phyloP scores from a whole-genome alignment of 2,797 vertebrate species.

The Clarias pachynema region DNA sequence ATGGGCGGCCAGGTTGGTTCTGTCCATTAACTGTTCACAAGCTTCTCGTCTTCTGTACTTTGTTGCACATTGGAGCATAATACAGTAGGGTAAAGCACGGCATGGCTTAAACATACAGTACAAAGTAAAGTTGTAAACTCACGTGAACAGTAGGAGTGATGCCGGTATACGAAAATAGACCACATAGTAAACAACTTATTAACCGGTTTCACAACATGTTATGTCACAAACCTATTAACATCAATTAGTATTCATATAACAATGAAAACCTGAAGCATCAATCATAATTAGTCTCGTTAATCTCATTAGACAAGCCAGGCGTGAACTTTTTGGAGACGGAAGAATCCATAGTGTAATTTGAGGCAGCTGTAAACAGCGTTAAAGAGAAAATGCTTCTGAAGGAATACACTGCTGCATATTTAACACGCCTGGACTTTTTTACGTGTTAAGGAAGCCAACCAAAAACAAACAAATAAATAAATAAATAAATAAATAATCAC shows the following conservation, averaged over 20 bases:
- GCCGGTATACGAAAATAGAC: neutral
- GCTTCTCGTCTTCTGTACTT: neutral
- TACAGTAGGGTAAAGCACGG: neutral
- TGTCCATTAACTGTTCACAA: neutral
- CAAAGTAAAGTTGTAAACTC: neutral
- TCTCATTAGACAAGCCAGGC: slow-evolving; percentile 8
- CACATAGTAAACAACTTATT: too few relatives aligned
- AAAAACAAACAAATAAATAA: too few relatives aligned
- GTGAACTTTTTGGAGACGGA: neutral
- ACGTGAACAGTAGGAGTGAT: neutral
- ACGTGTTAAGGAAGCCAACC: too few relatives aligned
- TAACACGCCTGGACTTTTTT: neutral
- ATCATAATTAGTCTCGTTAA: slow-evolving; percentile 16
- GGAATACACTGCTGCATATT: slow-evolving; percentile 5
- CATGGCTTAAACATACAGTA: neutral
- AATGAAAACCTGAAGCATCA: neutral
- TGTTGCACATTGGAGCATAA: neutral
- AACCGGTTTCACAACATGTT: neutral
- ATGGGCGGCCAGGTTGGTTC: neutral
- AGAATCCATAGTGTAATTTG: neutral
- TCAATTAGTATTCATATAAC: slow-evolving; percentile 53
- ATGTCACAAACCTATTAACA: neutral
- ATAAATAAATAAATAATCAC: too few relatives aligned
- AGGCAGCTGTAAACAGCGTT: neutral
- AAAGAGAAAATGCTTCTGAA: neutral